Conservation (phyloP, 2,888 invertebrate species). For the Cancer borealis region DNA sequence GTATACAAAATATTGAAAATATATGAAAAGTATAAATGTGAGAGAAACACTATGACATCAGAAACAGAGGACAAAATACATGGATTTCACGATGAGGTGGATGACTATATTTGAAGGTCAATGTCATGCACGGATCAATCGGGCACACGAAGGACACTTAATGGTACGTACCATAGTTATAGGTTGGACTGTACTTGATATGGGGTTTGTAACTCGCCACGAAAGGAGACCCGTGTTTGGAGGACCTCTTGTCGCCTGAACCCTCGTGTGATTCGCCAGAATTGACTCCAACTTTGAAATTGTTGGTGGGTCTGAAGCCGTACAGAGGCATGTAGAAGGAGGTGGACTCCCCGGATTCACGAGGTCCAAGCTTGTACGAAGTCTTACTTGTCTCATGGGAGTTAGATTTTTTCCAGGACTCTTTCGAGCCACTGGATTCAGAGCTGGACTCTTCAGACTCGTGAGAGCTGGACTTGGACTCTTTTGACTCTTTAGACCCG, state of each 20-base stretch:
- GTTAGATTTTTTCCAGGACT: background rate
- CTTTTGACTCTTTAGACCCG: background rate
- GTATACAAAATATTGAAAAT: background rate
- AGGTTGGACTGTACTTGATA: background rate
- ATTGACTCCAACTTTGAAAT: background rate
- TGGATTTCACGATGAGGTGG: background rate
- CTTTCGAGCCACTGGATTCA: no score
- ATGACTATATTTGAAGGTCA: background rate
- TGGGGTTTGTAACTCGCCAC: background rate
- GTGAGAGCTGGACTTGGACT: background rate
- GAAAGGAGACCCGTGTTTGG: constrained; percentile 10
- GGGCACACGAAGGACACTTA: background rate
- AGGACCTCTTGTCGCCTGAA: background rate
- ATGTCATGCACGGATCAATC: background rate
- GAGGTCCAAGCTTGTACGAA: background rate
- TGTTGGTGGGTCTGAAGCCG: background rate
- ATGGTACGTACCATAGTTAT: background rate
- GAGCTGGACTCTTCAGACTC: background rate
- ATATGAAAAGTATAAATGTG: background rate
- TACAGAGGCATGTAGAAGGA: background rate
- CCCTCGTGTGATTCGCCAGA: background rate
- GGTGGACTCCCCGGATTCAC: background rate
- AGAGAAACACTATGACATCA: background rate
- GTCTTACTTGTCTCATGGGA: background rate
- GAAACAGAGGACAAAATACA: background rate